Conservation (phyloP, 1,140 invertebrate genomes). For the Macrobrachium rosenbergii region DNA sequence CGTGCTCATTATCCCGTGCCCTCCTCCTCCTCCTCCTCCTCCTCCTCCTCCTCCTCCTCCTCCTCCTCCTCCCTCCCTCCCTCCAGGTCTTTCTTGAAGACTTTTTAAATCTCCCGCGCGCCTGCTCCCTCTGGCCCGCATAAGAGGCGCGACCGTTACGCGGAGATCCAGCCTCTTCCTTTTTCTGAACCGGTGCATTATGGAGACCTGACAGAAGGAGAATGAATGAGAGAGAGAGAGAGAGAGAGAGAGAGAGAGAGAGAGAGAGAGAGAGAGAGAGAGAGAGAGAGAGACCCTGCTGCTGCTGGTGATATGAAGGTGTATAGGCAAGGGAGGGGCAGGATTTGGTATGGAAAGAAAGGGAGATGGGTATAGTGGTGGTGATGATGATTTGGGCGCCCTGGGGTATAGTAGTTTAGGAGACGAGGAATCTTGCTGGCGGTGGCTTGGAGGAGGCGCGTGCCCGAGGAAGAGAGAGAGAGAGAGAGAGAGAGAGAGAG, state of each 20-base stretch:
- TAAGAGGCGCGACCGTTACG: slow-evolving; percentile 47
- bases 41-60: not conserved
- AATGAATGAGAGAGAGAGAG: slow-evolving; percentile 15
- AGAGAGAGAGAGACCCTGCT: not conserved
- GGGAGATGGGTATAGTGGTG: not conserved
- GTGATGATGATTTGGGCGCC: not conserved
- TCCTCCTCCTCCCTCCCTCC: not conserved
- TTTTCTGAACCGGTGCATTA: slow-evolving; percentile 36
- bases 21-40: slow-evolving; percentile 20
- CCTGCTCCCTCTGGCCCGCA: too few species aligned
- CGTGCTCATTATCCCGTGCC: too few species aligned
- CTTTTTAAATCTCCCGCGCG: slow-evolving; percentile 47
- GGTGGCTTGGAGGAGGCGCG: too few species aligned
- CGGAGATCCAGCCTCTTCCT: not conserved
- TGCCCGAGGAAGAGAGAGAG: too few species aligned
- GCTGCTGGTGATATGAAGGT: not conserved
- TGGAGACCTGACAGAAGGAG: not conserved
- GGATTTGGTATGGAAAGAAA: not conserved
- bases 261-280: slow-evolving; percentile 32
- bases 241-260: slow-evolving; percentile 29
- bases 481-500: too few species aligned
- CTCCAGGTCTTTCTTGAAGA: slow-evolving; percentile 42
- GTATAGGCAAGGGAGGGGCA: not conserved
- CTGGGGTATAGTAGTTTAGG: too few species aligned
- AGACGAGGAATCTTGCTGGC: too few species aligned